Evolutionary conservation across 2,797 vertebrate species (phyloP).

Genomic region (Muscicapa striata): DNA sequence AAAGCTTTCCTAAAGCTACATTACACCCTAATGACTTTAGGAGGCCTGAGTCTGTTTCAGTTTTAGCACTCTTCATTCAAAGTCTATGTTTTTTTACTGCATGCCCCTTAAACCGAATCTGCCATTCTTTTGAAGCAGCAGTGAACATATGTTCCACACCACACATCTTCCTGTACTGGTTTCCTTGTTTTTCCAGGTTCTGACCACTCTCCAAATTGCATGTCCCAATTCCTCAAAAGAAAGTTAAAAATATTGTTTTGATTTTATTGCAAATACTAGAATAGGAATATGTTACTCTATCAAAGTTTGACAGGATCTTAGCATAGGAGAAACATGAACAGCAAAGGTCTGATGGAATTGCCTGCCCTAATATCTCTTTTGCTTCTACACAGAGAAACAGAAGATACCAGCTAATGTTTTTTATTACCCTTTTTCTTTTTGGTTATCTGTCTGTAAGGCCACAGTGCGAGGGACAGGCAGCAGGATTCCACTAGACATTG

Average conservation of each 20-base stretch:
- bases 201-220: background rate
- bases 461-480: background rate
- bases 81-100: background rate
- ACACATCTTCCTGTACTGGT: background rate
- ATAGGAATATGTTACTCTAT: background rate
- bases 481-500: background rate
- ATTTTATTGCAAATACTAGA: background rate
- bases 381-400: background rate
- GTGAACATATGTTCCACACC: background rate
- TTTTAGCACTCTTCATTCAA: background rate
- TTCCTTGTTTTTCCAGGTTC: background rate
- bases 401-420: background rate
- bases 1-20: background rate
- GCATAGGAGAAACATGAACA: background rate
- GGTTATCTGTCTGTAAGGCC: fast-evolving
- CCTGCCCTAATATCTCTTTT: background rate
- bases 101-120: background rate
- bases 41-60: background rate
- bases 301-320: background rate
- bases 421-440: background rate
- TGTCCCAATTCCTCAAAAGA: background rate
- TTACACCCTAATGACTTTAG: background rate
- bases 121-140: background rate
- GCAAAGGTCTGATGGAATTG: background rate
- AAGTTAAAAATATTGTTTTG: background rate